phyloP scores from a whole-genome alignment of 1,140 invertebrate genomes.

The Megalopta genalis region DNA sequence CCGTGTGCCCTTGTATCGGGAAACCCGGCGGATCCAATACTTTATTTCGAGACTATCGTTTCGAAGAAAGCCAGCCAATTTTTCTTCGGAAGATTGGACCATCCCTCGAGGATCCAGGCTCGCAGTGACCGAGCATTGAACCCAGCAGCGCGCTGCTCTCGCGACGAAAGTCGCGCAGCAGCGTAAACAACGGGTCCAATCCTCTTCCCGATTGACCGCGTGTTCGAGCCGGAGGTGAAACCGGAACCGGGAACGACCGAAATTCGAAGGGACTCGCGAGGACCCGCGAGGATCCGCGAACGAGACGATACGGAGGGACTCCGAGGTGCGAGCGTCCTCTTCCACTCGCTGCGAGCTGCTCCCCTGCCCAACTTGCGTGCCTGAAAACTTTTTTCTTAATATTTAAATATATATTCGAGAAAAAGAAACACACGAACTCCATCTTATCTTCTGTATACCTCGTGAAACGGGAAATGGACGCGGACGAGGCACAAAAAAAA shows the following conservation, averaged over 20 bases:
- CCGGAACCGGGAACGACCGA: too few relatives aligned
- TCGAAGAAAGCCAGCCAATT: too few relatives aligned
- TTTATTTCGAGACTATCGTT: too few relatives aligned
- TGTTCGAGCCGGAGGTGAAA: conserved; percentile 17
- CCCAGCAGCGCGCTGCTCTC: conserved; percentile 1
- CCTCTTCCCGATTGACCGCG: conserved; percentile 44
- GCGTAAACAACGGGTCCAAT: conserved; percentile 59
- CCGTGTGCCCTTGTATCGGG: too few relatives aligned
- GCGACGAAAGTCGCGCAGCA: conserved; percentile 34
- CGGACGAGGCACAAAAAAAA: conserved; percentile 21
- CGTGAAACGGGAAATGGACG: conserved; percentile 38
- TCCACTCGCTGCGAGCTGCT: conserved; percentile 76
- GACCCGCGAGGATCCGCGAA: too few relatives aligned
- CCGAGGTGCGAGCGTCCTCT: conserved; percentile 62
- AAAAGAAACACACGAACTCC: conserved; percentile 47
- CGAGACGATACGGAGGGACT: conserved; percentile 24
- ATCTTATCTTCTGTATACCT: conserved; percentile 63
- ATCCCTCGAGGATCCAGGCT: neutral
- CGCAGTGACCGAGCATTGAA: neutral
- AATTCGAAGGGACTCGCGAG: too few relatives aligned
- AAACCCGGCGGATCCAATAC: too few relatives aligned
- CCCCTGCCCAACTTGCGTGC: conserved; percentile 78
- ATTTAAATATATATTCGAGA: conserved; percentile 62
- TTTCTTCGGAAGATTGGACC: too few relatives aligned
- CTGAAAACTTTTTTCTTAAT: conserved; percentile 72